Percentiles rank a stretch among this genome's conserved stretches.
These are phyloP conservation scores for Eustalomyia histrio DNA, from an alignment of 2,888 invertebrate genomes.

Conservation along the genomic window DNA sequence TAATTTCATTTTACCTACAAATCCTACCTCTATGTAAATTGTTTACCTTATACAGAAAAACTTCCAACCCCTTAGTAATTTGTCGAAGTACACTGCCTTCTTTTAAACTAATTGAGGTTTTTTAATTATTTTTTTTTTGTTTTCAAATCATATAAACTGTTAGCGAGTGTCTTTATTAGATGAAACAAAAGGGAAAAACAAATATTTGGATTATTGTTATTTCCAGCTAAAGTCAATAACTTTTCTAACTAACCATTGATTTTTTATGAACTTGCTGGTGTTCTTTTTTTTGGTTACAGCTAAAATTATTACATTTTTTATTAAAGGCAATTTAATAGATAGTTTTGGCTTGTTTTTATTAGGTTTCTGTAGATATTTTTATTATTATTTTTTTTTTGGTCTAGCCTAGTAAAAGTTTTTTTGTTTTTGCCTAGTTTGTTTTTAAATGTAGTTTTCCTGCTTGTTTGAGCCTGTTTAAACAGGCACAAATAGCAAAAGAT, in stretches of 20 bases:
- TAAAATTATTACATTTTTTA: background rate
- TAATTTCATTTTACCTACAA: background rate
- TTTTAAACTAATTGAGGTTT: constrained; percentile 7
- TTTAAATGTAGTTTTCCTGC: constrained; percentile 11
- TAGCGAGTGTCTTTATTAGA: background rate
- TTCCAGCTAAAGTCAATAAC: constrained; percentile 34
- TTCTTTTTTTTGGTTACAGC: constrained; percentile 18
- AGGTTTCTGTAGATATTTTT: constrained; percentile 36
- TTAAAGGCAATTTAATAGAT: background rate
- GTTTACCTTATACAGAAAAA: too few relatives aligned
- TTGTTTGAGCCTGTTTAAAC: background rate
- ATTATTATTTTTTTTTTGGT: constrained; percentile 12
- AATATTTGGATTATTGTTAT: background rate
- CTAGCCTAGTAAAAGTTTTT: constrained; percentile 44
- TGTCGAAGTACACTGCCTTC: background rate
- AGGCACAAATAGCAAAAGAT: constrained; percentile 10
- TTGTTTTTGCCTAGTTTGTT: constrained; percentile 3
- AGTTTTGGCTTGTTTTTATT: background rate
- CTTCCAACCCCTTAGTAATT: too few relatives aligned
- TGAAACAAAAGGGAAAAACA: background rate
- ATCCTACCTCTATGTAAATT: background rate
- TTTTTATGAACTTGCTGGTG: constrained; percentile 32
- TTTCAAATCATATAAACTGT: background rate
- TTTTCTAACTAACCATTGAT: constrained; percentile 30
- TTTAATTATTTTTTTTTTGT: background rate